phyloP scores from a whole-genome alignment of 2,888 invertebrate species.

The Rhodophaea formosa region DNA sequence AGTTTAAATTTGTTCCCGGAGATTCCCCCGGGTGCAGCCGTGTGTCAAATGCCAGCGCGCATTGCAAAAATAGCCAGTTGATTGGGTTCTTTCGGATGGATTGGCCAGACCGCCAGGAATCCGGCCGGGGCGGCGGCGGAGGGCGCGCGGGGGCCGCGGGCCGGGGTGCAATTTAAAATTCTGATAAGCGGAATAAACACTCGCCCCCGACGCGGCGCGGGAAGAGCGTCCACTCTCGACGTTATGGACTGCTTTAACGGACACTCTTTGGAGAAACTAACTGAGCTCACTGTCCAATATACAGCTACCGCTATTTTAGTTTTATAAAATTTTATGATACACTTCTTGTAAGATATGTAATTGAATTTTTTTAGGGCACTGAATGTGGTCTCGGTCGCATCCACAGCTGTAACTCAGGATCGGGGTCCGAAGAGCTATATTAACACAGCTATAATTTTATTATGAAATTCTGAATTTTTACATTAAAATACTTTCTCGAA shows the following conservation, averaged over 20 bases:
- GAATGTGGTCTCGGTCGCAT: too few relatives aligned
- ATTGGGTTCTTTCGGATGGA: conserved; percentile 70
- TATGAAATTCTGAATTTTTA: too few relatives aligned
- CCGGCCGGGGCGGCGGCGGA: conserved; percentile 26
- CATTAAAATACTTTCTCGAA: too few relatives aligned
- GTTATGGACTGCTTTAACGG: not conserved
- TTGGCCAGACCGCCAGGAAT: conserved; percentile 68
- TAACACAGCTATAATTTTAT: too few relatives aligned
- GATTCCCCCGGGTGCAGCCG: conserved; percentile 50
- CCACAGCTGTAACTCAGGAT: too few relatives aligned
- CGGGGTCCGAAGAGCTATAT: too few relatives aligned
- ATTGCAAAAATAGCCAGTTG: conserved; percentile 60
- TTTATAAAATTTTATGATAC: too few relatives aligned
- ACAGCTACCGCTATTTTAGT: too few relatives aligned
- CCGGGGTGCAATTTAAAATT: conserved; percentile 66
- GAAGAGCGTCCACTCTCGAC: not conserved
- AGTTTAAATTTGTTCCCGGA: conserved; percentile 21
- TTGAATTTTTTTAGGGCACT: too few relatives aligned
- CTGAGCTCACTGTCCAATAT: too few relatives aligned
- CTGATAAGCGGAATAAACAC: conserved; percentile 75
- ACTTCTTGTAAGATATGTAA: too few relatives aligned
- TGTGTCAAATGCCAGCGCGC: conserved; percentile 61
- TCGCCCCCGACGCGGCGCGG: conserved; percentile 30
- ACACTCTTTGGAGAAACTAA: too few relatives aligned
- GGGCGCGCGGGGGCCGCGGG: conserved; percentile 25